Base-by-base conservation (phyloP, 2,888 invertebrate species). In the Cataglyphis rosenhaueri region DNA sequence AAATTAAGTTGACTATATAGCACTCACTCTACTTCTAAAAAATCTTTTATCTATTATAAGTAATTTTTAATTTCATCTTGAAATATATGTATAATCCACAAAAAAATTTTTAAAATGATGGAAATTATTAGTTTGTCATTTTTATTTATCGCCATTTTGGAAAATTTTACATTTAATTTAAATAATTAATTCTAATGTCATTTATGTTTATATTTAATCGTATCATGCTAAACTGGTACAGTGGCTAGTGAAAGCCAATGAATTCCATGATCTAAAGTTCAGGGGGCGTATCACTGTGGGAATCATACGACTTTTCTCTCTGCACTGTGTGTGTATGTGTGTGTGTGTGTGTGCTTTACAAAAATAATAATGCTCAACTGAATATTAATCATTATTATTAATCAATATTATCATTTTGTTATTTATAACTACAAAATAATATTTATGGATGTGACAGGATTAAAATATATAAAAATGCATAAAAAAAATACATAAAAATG, bases 291-390 rank as follows among this genome's bases (percentile, higher is more conserved):
- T 89, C 87, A 87, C 74, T 89, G 89, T 89, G 89, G 86, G 89
- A 89, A 89, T 89, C 89, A 85, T 83, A 83, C 87, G 89, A 89
- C 89, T 89, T 89, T 87, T 89, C 88, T 88, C 82, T 87, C 29
- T 15, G 18, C 35, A 70, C 59, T 70, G 68, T 70, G 15, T 44
- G 48, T 48, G 18, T 18, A 6, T n/a, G 18, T 15, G 15, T 18
- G 44, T 44, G 15, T 15, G 15, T 48, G 25, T 32, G 32, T 32
- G 6, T 32, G 6, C 32, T 52, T 44, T 18, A 25, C 12, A 25
- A 70, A 79, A 59, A 79, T 70, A 59, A 48, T 55, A 25, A 76
- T 68, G 41, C 18, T 32, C 9, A 32, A 44, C 32, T 59, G n/a
- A 64, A 57, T 15, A 44, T 78, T 44, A 32, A 59, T 59, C 8